Evolutionary conservation across 2,797 vertebrate genomes (phyloP), one percentile per base, ranked within the genome.

Genomic region (Danio jaintianensis): DNA sequence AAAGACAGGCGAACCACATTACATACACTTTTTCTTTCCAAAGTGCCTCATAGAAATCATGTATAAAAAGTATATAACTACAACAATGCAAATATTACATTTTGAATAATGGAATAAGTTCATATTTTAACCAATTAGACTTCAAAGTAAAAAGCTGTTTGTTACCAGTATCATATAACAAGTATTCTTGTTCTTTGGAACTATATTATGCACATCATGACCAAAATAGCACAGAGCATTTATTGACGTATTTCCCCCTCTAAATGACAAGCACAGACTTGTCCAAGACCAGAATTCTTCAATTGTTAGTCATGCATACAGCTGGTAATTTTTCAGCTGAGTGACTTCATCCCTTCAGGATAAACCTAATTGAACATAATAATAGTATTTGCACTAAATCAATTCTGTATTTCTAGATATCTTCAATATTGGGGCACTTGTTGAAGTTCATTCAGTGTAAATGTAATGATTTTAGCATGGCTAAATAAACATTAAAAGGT

Each of bases 221-320:
- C 4, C n/a, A 38, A 16, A 53, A 62, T 12, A n/a, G 0, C n/a
- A 29, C 3, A 42, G 22, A 38, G 10, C 12, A 42, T 15, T 52
- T 13, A 15, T 42, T 53, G n/a, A 45, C 62, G 22, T 12, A 45
- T 55, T 72, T 64, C 42, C 11, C 11, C 11, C 5, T n/a, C 15
- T 45, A 4, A 0, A 1, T 45, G 50, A 72, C 78, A 72, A 55
- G 78, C 58, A 63, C 38, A 36, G 48, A 64, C 69, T 55, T 72
- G 78, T 18, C 47, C 15, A 47, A 18, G 16, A 73, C 15, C 7
- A 45, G 15, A 56, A 72, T 43, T 79, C 59, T 53, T 64, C 16
- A 72, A 72, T 64, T 71, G 11, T 63, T 64, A 78, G 66, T 40
- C 53, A 70, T 0, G 16, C 11, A 56, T 55, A 3, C 5, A 63